Evolutionary conservation across 2,797 vertebrate genomes (phyloP), one percentile per base, ranked within the genome.

Genomic region (Leptatherina wallacei): DNA sequence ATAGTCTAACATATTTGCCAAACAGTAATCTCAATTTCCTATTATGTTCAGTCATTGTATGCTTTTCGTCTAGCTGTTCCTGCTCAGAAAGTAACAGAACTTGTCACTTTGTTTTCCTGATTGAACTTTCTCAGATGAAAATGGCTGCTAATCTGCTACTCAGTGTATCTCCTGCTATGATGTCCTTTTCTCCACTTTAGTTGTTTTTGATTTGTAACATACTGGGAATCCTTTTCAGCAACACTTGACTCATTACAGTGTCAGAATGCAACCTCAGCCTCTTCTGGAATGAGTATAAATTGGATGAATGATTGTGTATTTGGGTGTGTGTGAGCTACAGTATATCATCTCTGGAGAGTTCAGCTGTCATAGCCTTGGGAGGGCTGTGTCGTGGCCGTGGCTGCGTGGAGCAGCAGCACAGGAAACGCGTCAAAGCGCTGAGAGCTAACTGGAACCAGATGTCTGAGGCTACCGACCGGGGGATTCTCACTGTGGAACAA

Each of bases 361-460:
- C 72, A 76, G 88, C 87, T 84, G 82, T 84, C 76, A 75, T 91
- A 85, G 88, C 57, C 78, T 88, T 91, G 82, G 90, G 86, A 91
- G 90, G 89, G 80, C 88, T 91, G 92, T 83, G 80, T 88, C 85
- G 89, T 91, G 80, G 90, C 90, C 79, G 69, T 78, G 88, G 88
- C 84, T 84, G 85, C 66, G 86, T 90, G 88, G 78, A 90, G 91
- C 84, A 82, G 85, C 86, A 85, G 88, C 85, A 92, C 94, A 95
- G 94, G 94, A 95, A 96, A 91, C 92, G 89, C 94, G 94, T 95
- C 94, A 95, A 87, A 85, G 88, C 77, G 75, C 88, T 82, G 77
- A 87, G 75, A 89, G 85, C 83, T 94, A 95, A 96, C 91, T 94
- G 91, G 90, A 94, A 95, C 88, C 94, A 95, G 94, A 95, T 95